Evolutionary conservation across 1,140 invertebrate genomes (phyloP), one percentile per base, ranked within the genome.

Genomic region (Macrobrachium nipponense): DNA sequence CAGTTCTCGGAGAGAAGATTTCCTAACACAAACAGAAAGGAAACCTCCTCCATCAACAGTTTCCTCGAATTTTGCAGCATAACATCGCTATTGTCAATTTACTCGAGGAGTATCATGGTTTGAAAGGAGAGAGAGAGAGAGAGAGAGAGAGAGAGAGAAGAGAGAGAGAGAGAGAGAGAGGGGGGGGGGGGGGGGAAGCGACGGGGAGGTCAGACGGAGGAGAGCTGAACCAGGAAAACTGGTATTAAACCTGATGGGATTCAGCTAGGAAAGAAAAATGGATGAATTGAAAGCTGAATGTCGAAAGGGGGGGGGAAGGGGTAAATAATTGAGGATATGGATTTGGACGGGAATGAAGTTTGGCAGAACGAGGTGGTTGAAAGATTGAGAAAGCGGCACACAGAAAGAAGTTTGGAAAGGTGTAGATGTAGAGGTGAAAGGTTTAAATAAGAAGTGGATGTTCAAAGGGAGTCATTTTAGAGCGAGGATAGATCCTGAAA

Each of bases 101-200:
- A 36, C 27, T 36, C 27, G 2, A 72, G 20, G 68, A 72, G 68
- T 12, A 36, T 23, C 14, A 72, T 0, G 68, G 14, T 14, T 14
- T n/a, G 20, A 23, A 72, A 36, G 2, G 66, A 70, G 66, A 70
- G 66, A 12, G n/a, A 70, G n/a, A n/a, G 66, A 70, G 66, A 70
- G 66, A 70, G 66, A 70, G 10, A 70, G 66, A 12, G 66, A 72
- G 23, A 27, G 11, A 72, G 23, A 72, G 70, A 23, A 72, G 23
- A 23, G 23, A 12, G 23, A 18, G 23, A 27, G 15, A 27, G 70
- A 27, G 70, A 23, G 23, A 72, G 23, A 12, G 23, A 23, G 23
- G 23, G 23, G 23, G 23, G 18, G 27, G 18, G 70, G 27, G 6
- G 5, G 27, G 70, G 70, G 6, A 6, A 36, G 27, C 2, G 70